Percentiles rank a stretch among this genome's conserved stretches.
phyloP scores from a whole-genome alignment of 2,888 invertebrate species.

The Cremastobaeus sp. region DNA sequence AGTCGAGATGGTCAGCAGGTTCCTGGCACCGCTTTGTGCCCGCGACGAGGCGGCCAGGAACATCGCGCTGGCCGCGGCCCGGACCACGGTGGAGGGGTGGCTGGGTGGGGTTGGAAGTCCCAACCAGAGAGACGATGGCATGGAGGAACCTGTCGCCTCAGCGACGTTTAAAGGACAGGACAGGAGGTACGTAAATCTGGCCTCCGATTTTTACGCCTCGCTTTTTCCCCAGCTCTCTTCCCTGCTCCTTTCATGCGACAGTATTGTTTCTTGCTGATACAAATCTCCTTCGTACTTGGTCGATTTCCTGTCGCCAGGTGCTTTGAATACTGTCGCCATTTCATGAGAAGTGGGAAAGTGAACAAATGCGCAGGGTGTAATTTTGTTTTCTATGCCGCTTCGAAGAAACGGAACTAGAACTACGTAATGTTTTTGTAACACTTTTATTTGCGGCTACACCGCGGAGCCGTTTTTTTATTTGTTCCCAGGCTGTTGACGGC shows the following conservation, averaged over 20 bases:
- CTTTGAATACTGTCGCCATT: neutral
- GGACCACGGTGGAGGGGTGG: conserved; percentile 80
- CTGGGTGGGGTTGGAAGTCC: conserved; percentile 80
- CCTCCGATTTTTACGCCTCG: conserved; percentile 13
- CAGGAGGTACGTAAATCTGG: conserved; percentile 66
- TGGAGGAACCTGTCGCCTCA: conserved; percentile 67
- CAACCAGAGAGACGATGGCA: conserved; percentile 76
- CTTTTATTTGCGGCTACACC: neutral
- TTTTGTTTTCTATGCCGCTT: conserved; percentile 4
- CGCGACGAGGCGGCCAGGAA: conserved; percentile 80
- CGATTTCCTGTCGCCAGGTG: conserved; percentile 18
- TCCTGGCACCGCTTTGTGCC: conserved; percentile 80
- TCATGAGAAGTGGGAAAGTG: conserved; percentile 32
- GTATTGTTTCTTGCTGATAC: conserved; percentile 25
- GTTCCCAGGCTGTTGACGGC: neutral
- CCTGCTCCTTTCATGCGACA: conserved; percentile 9
- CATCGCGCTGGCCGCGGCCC: conserved; percentile 79
- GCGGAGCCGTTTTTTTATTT: neutral
- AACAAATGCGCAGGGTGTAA: conserved; percentile 22
- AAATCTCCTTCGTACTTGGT: conserved; percentile 21
- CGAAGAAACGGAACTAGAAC: neutral
- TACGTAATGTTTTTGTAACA: conserved; percentile 5
- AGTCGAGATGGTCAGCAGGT: conserved; percentile 79
- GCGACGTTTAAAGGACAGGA: conserved; percentile 69
- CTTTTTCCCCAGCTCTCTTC: conserved; percentile 5